Evolutionary conservation across 2,113 vertebrate species (phyloP).

Genomic region (Sula dactylatra): DNA sequence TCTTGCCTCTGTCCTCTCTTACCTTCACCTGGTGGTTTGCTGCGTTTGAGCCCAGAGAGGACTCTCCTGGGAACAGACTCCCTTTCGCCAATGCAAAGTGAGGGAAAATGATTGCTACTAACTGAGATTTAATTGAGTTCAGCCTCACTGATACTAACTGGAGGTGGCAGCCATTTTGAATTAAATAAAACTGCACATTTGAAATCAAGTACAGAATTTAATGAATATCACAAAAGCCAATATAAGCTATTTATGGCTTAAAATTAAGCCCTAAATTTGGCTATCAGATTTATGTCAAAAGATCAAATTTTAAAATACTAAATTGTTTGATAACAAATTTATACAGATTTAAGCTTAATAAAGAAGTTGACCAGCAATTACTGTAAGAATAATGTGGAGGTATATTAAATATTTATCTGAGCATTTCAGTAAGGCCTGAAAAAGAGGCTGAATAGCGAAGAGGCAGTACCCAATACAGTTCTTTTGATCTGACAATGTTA

Average conservation of each 20-base stretch:
- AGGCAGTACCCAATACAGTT: not conserved
- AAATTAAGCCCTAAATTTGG: not conserved
- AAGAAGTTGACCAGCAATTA: not conserved
- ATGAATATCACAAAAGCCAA: not conserved
- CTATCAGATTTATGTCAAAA: not conserved
- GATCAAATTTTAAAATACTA: not conserved
- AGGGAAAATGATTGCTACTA: not conserved
- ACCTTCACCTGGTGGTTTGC: not conserved
- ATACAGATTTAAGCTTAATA: not conserved
- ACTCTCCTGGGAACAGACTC: not conserved
- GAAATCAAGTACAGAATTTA: not conserved
- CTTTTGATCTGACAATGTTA: not conserved
- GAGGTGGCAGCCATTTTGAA: not conserved
- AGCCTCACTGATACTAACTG: not conserved
- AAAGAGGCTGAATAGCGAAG: not conserved
- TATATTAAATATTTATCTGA: not conserved
- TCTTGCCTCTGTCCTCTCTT: not conserved
- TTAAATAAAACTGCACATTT: not conserved
- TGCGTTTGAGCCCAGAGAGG: not conserved
- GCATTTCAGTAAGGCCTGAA: not conserved
- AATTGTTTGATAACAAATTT: not conserved
- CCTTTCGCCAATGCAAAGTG: not conserved
- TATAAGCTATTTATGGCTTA: not conserved
- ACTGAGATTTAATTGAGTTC: not conserved
- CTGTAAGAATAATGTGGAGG: not conserved